Percentiles rank a stretch among this genome's conserved stretches.
phyloP scores from a whole-genome alignment of 2,888 invertebrate species.

The Amblyteles armatorius region DNA sequence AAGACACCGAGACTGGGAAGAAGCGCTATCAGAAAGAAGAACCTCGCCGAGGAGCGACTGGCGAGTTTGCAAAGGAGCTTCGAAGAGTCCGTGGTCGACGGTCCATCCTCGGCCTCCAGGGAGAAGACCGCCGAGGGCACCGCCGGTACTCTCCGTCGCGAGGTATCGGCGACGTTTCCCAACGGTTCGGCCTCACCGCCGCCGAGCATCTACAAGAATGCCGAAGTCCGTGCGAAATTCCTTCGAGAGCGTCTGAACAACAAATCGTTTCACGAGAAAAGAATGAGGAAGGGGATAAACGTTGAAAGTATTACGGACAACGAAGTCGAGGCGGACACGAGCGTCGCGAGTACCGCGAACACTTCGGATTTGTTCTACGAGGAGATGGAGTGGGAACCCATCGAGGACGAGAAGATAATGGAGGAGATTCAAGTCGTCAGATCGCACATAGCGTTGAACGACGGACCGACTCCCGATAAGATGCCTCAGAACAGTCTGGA shows the following conservation, averaged over 20 bases:
- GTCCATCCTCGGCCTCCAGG: background rate
- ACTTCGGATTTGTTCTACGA: conserved; percentile 73
- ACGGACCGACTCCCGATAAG: conserved; percentile 14
- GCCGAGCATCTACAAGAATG: conserved; percentile 61
- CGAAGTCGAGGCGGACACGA: conserved; percentile 7
- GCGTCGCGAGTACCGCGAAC: background rate
- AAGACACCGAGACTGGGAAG: conserved; percentile 50
- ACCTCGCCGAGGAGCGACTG: conserved; percentile 58
- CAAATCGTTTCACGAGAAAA: conserved; percentile 24
- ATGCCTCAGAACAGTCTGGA: conserved; percentile 72
- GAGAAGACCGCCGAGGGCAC: background rate
- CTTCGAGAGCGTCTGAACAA: conserved; percentile 51
- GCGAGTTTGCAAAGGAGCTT: conserved; percentile 53
- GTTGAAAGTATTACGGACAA: background rate
- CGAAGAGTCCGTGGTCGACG: conserved; percentile 18
- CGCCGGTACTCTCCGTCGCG: background rate
- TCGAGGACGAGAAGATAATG: conserved; percentile 80
- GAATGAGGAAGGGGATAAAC: background rate
- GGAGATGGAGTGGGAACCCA: conserved; percentile 84
- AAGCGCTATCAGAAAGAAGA: conserved; percentile 48
- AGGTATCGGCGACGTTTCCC: background rate
- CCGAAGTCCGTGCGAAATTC: conserved; percentile 54
- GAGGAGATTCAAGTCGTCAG: conserved; percentile 80
- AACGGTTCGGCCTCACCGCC: conserved; percentile 6
- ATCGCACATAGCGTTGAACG: conserved; percentile 72